Conservation (phyloP, 1,140 invertebrate genomes). For the Colletes gigas region DNA sequence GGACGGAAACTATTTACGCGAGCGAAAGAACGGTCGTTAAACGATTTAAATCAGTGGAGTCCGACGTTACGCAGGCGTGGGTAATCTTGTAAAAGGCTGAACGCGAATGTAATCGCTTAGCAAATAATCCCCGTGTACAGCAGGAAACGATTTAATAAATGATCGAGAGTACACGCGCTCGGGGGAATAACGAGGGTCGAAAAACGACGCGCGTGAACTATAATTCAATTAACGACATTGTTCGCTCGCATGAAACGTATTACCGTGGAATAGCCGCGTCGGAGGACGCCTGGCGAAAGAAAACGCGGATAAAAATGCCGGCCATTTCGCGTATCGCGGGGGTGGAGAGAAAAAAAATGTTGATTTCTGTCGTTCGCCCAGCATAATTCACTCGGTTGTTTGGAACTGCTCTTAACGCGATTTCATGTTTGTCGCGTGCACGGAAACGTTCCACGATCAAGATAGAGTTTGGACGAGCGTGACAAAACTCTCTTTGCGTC, state of each 20-base stretch:
- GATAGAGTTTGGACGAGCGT: background rate
- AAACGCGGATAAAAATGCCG: background rate
- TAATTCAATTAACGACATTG: conserved; percentile 41
- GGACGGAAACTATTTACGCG: no score
- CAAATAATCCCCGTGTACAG: background rate
- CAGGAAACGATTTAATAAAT: conserved; percentile 10
- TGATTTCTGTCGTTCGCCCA: background rate
- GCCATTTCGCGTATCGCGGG: background rate
- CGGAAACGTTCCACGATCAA: background rate
- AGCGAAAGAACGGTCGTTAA: background rate
- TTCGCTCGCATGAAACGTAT: conserved; percentile 17
- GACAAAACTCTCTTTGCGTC: background rate
- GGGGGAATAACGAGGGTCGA: background rate
- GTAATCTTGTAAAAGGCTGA: conserved; percentile 11
- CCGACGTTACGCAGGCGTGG: background rate
- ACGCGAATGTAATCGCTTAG: conserved; percentile 17
- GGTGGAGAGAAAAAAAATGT: background rate
- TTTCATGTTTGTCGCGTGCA: background rate
- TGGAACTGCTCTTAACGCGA: no score
- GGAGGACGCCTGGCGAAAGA: background rate
- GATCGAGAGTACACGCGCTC: background rate
- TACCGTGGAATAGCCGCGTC: background rate
- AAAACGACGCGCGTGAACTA: conserved; percentile 14
- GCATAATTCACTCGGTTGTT: background rate
- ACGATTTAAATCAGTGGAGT: background rate